A percentile compares a stretch with the other conserved stretches of the same genome.
These are phyloP conservation scores for Nephrotoma appendiculata DNA, from an alignment of 2,888 invertebrate genomes.

Conservation along the genomic window DNA sequence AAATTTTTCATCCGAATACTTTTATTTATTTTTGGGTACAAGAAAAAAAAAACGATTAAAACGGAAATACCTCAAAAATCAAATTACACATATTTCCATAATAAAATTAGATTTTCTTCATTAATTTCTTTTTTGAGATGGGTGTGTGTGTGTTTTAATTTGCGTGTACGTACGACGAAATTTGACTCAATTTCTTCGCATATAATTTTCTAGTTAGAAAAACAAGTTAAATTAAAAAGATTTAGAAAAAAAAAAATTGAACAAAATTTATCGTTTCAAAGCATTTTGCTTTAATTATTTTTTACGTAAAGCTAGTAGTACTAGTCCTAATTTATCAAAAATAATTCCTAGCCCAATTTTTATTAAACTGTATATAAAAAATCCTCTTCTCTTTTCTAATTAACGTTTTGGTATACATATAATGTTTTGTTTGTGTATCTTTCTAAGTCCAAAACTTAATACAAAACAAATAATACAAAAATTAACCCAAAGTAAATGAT, in stretches of 20 bases:
- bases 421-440: conserved; percentile 14
- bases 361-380: neutral
- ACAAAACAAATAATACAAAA: neutral
- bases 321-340: neutral
- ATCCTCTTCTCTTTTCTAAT: conserved; percentile 33
- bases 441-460: conserved; percentile 7
- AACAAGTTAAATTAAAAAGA: neutral
- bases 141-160: neutral
- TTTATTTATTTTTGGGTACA: neutral
- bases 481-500: neutral
- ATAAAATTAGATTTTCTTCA: neutral
- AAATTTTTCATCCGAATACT: neutral
- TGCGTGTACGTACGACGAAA: neutral
- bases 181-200: neutral
- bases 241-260: neutral
- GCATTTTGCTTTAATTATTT: neutral
- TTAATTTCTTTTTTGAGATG: neutral
- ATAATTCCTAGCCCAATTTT: neutral
- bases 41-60: neutral
- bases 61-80: neutral
- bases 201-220: neutral
- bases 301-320: neutral
- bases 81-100: neutral
- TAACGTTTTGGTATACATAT: neutral
- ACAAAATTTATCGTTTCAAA: neutral